Evolutionary conservation across 2,113 vertebrate species (phyloP).

Genomic region (Macrotus californicus): DNA sequence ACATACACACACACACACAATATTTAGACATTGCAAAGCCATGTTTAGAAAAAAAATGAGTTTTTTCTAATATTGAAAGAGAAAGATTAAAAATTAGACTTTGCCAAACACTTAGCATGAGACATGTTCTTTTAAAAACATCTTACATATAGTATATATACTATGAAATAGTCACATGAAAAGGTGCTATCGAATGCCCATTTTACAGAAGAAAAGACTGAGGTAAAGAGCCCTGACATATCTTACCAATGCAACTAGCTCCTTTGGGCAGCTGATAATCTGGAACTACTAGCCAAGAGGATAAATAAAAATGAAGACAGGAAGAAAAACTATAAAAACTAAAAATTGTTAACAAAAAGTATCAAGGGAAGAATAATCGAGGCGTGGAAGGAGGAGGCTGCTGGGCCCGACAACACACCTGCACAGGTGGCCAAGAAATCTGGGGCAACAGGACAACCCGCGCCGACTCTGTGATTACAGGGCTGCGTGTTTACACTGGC

Average conservation of each 20-base stretch:
- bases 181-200: not conserved
- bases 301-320: not conserved
- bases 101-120: not conserved
- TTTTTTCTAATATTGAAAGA: not conserved
- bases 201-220: not conserved
- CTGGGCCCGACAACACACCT: not conserved
- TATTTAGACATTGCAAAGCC: not conserved
- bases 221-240: not conserved
- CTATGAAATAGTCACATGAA: not conserved
- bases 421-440: not conserved
- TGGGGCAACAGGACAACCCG: not conserved
- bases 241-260: not conserved
- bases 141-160: not conserved
- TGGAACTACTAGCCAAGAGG: not conserved
- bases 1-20: too few species aligned
- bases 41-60: not conserved
- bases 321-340: not conserved
- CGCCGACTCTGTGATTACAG: fast-evolving
- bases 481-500: not conserved
- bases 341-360: not conserved
- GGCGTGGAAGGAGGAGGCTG: not conserved
- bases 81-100: not conserved
- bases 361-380: not conserved
- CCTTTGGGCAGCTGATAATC: not conserved
- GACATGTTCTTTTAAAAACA: not conserved